Conservation (phyloP, 2,888 invertebrate genomes). For the Phania funesta region DNA sequence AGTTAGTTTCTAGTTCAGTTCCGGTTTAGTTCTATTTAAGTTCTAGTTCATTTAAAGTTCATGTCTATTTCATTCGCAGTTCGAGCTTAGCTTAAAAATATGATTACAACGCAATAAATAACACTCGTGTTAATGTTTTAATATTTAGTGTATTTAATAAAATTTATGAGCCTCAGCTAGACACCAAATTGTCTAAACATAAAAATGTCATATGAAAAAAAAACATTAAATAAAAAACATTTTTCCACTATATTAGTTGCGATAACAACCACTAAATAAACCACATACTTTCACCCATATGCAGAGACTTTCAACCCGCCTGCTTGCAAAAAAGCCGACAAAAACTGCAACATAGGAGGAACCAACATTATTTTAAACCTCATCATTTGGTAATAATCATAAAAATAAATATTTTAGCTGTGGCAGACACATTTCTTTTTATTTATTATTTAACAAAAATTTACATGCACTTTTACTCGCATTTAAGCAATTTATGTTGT, state of each 20-base stretch:
- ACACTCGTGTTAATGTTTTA: constrained; percentile 13
- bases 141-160: constrained; percentile 8
- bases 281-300: constrained; percentile 45
- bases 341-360: neutral
- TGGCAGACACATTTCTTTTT: constrained; percentile 65
- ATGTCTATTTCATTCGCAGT: neutral
- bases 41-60: neutral
- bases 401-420: constrained; percentile 64
- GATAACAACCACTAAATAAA: constrained; percentile 53
- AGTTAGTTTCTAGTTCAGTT: too few relatives aligned
- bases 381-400: constrained; percentile 64
- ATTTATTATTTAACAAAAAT: constrained; percentile 24
- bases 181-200: constrained; percentile 26
- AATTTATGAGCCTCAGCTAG: constrained; percentile 42
- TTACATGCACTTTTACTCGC: constrained; percentile 7
- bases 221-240: neutral
- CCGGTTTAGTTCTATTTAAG: too few relatives aligned
- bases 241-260: constrained; percentile 38
- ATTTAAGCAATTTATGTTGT: constrained; percentile 41
- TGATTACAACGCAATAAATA: too few relatives aligned
- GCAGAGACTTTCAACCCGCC: constrained; percentile 40
- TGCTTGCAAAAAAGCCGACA: neutral
- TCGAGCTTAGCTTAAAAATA: neutral
- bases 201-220: constrained; percentile 33
- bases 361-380: constrained; percentile 29